A percentile compares a stretch with the other conserved stretches of the same genome.
phyloP scores from a whole-genome alignment of 1,140 invertebrate species.

The Nilaparvata lugens region DNA sequence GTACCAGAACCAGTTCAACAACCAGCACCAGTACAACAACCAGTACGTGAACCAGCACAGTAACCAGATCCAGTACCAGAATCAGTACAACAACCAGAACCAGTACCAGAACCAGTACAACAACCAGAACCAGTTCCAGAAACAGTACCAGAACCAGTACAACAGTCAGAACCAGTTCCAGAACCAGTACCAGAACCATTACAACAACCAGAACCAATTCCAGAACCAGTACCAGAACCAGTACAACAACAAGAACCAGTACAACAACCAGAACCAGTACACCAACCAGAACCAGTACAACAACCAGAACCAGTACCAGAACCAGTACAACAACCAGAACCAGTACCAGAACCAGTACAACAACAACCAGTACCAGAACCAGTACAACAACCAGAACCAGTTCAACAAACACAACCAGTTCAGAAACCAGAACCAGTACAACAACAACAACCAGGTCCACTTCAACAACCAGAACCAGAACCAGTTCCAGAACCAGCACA shows the following conservation, averaged over 20 bases:
- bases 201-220: neutral
- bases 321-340: no score
- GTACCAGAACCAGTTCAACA: neutral
- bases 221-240: neutral
- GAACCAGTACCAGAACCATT: neutral
- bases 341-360: no score
- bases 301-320: neutral
- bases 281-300: neutral
- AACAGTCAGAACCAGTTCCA: neutral
- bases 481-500: neutral
- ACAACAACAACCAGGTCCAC: neutral
- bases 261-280: neutral
- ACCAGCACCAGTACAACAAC: neutral
- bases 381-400: no score
- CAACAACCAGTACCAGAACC: no score
- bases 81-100: neutral
- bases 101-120: constrained; percentile 2
- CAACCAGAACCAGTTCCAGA: neutral
- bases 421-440: neutral
- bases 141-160: neutral
- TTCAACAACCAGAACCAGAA: neutral
- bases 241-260: neutral
- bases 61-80: neutral
- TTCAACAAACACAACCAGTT: neutral
- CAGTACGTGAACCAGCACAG: neutral